phyloP scores from a whole-genome alignment of 2,888 invertebrate genomes.

The Dasysyrphus tricinctus region DNA sequence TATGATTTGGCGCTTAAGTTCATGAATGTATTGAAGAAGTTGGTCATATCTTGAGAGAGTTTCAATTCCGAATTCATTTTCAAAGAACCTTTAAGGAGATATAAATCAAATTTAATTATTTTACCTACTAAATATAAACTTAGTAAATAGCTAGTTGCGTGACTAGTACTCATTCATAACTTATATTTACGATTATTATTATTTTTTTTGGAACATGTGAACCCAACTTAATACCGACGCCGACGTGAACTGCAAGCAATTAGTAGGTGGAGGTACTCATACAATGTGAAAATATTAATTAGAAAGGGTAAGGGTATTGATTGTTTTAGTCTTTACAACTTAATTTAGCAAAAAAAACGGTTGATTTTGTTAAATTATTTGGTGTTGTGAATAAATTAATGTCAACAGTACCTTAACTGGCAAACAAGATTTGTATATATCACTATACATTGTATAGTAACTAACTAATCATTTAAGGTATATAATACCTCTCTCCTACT shows the following conservation, averaged over 20 bases:
- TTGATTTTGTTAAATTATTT: too few species aligned
- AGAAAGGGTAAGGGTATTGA: too few species aligned
- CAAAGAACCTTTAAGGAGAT: conserved; percentile 82
- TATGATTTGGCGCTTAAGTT: conserved; percentile 87
- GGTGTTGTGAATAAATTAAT: too few species aligned
- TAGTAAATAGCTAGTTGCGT: conserved; percentile 3
- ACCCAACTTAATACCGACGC: not conserved
- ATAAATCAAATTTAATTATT: not conserved
- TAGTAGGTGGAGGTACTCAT: not conserved
- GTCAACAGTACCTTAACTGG: too few species aligned
- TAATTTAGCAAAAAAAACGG: too few species aligned
- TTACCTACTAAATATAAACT: not conserved
- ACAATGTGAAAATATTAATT: not conserved
- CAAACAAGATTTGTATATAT: too few species aligned
- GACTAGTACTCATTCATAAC: not conserved
- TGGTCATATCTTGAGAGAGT: conserved; percentile 84
- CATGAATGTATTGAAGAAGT: conserved; percentile 87
- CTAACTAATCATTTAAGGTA: too few species aligned
- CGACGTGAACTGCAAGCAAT: not conserved
- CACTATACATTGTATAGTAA: too few species aligned
- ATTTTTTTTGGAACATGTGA: not conserved
- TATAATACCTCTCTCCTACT: too few species aligned
- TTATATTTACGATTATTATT: not conserved
- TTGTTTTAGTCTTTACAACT: too few species aligned
- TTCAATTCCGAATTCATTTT: conserved; percentile 84